Evolutionary conservation across 1,140 invertebrate species (phyloP).

Genomic region (Ganaspis sp.): DNA sequence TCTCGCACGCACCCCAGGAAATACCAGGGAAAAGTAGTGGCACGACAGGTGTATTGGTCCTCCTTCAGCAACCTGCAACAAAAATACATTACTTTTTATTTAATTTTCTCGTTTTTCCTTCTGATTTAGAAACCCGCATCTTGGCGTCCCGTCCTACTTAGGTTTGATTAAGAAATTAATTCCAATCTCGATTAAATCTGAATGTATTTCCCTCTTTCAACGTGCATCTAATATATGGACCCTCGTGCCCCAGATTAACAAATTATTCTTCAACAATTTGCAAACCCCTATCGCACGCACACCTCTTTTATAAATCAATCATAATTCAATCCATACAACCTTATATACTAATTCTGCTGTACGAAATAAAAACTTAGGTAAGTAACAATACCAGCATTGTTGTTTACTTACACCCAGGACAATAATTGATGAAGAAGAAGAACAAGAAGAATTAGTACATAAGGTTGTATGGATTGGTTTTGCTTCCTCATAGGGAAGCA

Average conservation of each 20-base stretch:
- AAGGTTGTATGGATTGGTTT: too few species aligned
- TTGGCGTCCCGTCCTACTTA: not conserved
- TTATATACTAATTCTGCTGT: too few species aligned
- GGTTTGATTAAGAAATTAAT: conserved; percentile 27
- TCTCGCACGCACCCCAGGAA: conserved; percentile 66
- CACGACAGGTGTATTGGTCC: conserved; percentile 46
- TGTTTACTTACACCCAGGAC: too few species aligned
- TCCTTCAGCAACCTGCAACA: conserved; percentile 49
- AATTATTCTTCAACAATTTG: conserved; percentile 26
- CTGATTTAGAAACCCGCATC: not conserved
- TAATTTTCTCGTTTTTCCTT: not conserved
- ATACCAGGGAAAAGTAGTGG: conserved; percentile 36
- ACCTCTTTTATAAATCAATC: conserved; percentile 14
- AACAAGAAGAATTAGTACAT: too few species aligned
- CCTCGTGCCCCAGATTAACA: conserved; percentile 25
- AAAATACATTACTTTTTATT: conserved; percentile 24
- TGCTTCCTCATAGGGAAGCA: too few species aligned
- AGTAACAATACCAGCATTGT: too few species aligned
- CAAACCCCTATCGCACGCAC: conserved; percentile 11
- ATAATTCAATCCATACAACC: not conserved
- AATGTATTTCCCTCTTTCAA: conserved; percentile 22
- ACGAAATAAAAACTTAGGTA: too few species aligned
- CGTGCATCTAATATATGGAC: conserved; percentile 28
- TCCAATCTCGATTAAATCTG: conserved; percentile 25
- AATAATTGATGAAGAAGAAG: too few species aligned